Conservation (phyloP, 2,888 invertebrate genomes). For the Dolomedes plantarius region DNA sequence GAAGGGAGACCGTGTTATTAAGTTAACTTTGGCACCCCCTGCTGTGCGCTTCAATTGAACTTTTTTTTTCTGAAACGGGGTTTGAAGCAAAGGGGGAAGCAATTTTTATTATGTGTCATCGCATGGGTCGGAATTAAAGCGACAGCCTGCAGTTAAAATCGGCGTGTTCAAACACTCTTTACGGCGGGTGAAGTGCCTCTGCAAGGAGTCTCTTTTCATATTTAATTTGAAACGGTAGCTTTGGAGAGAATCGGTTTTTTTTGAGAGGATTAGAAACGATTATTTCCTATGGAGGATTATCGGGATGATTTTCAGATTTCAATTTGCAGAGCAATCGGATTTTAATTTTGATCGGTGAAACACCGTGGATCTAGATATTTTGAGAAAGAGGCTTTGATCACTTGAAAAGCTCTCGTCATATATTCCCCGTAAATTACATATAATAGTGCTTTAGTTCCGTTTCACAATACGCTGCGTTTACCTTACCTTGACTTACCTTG, state of each 20-base stretch:
- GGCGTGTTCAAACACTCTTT: neutral
- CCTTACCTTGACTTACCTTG: too few species aligned
- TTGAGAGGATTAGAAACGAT: too few species aligned
- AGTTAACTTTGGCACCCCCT: neutral
- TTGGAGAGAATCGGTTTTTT: neutral
- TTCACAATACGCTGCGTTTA: too few species aligned
- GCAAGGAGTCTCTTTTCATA: neutral
- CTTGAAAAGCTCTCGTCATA: too few species aligned
- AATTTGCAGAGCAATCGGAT: too few species aligned
- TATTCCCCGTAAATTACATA: too few species aligned
- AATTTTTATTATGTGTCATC: neutral
- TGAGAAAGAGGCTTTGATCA: too few species aligned
- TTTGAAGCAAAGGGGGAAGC: neutral
- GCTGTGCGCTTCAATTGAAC: neutral
- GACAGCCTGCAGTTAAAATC: neutral
- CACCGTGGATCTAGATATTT: too few species aligned
- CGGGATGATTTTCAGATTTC: too few species aligned
- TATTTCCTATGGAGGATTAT: too few species aligned
- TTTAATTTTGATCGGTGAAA: too few species aligned
- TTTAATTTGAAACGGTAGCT: constrained; percentile 1
- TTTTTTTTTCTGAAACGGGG: neutral
- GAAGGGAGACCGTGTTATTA: neutral
- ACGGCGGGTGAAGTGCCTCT: neutral
- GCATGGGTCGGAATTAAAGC: neutral
- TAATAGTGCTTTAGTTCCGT: too few species aligned